Conservation (phyloP, 2,113 vertebrate species). For the Isurus oxyrinchus region DNA sequence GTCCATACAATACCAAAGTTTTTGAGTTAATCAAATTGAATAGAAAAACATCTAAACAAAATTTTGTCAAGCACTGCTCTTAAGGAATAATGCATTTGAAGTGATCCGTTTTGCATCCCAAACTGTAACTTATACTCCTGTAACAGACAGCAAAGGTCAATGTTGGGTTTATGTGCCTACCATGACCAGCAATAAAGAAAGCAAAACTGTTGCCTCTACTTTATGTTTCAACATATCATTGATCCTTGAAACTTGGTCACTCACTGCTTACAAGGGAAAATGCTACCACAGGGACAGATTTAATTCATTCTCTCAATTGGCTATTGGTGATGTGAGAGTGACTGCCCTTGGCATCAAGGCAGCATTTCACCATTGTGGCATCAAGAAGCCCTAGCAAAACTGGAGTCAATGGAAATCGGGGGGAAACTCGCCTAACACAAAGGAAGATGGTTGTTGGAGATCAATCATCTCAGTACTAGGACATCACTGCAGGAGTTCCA, state of each 20-base stretch:
- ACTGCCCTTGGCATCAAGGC: no score
- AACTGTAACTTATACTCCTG: background rate
- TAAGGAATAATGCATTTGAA: background rate
- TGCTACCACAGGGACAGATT: background rate
- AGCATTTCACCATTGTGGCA: no score
- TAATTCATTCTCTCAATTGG: background rate
- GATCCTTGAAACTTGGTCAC: background rate
- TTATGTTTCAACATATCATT: background rate
- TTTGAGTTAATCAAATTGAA: background rate
- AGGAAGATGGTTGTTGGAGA: no score
- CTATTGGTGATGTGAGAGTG: no score
- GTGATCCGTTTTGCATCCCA: background rate
- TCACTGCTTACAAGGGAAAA: background rate
- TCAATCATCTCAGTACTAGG: no score
- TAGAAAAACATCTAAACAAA: background rate
- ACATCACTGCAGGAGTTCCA: no score
- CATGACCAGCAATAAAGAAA: background rate
- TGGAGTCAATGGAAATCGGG: no score
- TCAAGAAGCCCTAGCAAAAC: no score
- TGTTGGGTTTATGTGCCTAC: background rate
- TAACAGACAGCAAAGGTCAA: background rate
- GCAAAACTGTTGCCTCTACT: background rate
- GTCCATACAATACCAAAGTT: background rate
- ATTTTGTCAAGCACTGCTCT: background rate
- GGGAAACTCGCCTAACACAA: no score